Evolutionary conservation across 2,113 vertebrate genomes (phyloP).

Genomic region (Pachycephala philippinensis): DNA sequence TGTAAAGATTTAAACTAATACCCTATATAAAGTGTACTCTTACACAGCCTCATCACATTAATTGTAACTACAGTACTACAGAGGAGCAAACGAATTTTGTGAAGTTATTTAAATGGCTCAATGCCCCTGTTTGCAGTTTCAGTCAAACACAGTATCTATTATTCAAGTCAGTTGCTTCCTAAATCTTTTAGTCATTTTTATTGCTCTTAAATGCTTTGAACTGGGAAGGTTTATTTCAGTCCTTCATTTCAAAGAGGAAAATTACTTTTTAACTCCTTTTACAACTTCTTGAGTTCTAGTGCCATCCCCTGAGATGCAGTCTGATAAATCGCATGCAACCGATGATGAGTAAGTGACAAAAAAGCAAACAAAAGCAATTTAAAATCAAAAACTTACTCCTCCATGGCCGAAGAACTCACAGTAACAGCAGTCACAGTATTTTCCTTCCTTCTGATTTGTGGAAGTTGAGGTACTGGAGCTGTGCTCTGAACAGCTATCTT

Average conservation of each 20-base stretch:
- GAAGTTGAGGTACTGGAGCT: conserved; percentile 99
- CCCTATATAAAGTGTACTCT: not conserved
- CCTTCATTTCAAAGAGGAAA: not conserved
- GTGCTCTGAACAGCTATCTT: conserved; percentile 97
- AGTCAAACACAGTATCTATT: not conserved
- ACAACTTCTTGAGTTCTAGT: not conserved
- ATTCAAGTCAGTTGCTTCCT: not conserved
- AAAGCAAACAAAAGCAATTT: not conserved
- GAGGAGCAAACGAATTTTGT: not conserved
- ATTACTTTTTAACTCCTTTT: not conserved
- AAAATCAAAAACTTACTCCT: conserved; percentile 81
- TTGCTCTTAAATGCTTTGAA: not conserved
- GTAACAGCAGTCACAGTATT: conserved; percentile 99
- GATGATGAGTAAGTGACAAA: not conserved
- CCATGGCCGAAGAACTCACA: conserved; percentile 99
- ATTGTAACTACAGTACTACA: not conserved
- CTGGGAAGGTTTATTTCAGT: not conserved
- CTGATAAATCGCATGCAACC: not conserved
- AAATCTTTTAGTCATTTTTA: not conserved
- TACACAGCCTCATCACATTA: not conserved
- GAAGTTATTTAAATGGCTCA: not conserved
- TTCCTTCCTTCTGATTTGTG: conserved; percentile 98
- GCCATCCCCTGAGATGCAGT: not conserved
- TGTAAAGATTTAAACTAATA: not conserved
- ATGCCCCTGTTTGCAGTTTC: not conserved